phyloP scores from a whole-genome alignment of 2,888 invertebrate species.

The Encarsia formosa region DNA sequence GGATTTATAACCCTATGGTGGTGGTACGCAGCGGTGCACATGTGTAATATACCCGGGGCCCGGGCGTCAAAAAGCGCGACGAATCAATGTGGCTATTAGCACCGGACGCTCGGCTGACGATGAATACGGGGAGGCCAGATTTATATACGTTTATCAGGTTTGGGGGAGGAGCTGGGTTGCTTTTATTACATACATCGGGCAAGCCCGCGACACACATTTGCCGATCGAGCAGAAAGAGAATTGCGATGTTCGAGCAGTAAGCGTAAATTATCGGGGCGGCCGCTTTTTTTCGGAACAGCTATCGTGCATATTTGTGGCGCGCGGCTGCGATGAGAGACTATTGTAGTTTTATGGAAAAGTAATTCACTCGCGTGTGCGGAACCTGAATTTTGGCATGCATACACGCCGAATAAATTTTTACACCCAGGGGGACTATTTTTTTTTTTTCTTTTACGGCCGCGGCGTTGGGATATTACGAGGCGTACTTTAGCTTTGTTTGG shows the following conservation, averaged over 20 bases:
- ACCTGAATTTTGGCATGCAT: conserved; percentile 6
- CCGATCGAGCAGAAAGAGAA: conserved; percentile 30
- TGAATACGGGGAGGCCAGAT: no score
- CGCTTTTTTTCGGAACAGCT: background rate
- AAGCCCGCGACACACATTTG: conserved; percentile 21
- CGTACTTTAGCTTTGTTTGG: no score
- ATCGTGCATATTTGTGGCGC: conserved; percentile 4
- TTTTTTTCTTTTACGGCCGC: no score
- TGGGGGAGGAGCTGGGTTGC: no score
- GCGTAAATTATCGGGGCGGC: conserved; percentile 28
- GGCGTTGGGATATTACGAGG: no score
- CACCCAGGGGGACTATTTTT: no score
- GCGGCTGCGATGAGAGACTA: conserved; percentile 8
- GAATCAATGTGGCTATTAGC: conserved; percentile 28
- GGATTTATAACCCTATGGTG: no score
- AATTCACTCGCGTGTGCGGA: conserved; percentile 9
- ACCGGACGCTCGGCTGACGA: conserved; percentile 22
- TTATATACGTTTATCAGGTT: no score
- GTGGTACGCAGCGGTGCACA: no score
- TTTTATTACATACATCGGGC: no score
- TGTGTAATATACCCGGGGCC: no score
- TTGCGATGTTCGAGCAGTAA: conserved; percentile 11
- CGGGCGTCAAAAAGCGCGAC: no score
- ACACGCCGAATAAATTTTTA: conserved; percentile 12
- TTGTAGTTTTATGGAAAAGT: conserved; percentile 25